These are phyloP conservation scores for Aphelocoma californica DNA, from an alignment of 2,797 vertebrate genomes.

Conservation along the genomic window DNA sequence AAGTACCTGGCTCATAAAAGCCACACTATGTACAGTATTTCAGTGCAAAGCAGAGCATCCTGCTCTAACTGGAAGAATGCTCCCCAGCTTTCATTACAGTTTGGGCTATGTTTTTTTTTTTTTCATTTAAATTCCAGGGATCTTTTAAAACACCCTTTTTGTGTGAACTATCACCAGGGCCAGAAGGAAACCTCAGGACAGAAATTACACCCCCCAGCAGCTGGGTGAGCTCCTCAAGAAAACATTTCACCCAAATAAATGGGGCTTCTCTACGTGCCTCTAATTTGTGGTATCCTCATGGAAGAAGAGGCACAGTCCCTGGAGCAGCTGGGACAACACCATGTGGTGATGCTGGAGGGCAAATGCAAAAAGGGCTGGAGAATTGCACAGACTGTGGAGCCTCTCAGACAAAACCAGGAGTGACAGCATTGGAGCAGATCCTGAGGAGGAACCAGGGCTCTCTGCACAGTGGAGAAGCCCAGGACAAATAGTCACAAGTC, in stretches of 20 bases:
- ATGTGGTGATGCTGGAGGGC: neutral
- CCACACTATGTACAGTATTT: neutral
- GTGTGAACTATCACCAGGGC: neutral
- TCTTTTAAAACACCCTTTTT: neutral
- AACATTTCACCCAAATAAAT: neutral
- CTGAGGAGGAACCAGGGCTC: neutral
- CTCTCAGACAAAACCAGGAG: neutral
- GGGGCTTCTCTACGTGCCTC: neutral
- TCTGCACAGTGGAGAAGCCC: neutral
- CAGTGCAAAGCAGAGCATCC: neutral
- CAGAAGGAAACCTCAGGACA: neutral
- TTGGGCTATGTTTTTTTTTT: neutral
- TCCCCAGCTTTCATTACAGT: neutral
- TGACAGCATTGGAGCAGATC: neutral
- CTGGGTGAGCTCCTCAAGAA: neutral
- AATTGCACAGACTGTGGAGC: neutral
- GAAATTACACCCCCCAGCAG: neutral
- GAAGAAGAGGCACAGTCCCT: neutral
- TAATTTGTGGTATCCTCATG: neutral
- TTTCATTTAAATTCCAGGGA: neutral
- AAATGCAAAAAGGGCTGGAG: neutral
- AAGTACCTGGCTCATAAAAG: neutral
- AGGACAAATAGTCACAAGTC: neutral
- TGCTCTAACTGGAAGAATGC: neutral
- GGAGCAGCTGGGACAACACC: neutral